These are phyloP conservation scores for Nestor notabilis DNA, from an alignment of 2,113 vertebrate genomes.

Conservation along the genomic window DNA sequence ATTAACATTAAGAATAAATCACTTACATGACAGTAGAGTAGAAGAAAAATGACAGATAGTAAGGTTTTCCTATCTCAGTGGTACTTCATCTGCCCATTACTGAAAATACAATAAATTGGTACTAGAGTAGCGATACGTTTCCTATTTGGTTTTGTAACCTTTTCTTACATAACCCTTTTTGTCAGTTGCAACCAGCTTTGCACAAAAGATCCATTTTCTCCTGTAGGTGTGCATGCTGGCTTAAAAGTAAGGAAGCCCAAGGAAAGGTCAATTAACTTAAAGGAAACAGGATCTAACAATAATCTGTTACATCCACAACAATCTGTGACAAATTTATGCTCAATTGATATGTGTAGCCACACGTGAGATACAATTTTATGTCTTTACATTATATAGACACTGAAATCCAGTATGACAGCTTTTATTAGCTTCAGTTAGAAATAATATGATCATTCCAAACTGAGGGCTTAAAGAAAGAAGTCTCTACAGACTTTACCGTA, in stretches of 20 bases:
- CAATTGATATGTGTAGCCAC: neutral
- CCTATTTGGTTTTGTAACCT: neutral
- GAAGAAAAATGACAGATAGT: constrained; percentile 21
- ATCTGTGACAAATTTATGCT: neutral
- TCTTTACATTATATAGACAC: neutral
- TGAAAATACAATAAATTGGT: constrained; percentile 23
- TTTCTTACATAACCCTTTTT: neutral
- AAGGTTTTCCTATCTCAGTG: constrained; percentile 12
- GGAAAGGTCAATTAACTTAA: neutral
- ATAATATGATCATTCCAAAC: neutral
- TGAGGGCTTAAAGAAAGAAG: neutral
- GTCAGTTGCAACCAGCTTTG: neutral
- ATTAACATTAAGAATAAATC: constrained; percentile 30
- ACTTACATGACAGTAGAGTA: neutral
- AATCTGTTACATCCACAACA: neutral
- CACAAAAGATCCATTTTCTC: neutral
- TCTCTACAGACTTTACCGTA: neutral
- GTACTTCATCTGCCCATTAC: constrained; percentile 9
- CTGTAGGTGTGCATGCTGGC: neutral
- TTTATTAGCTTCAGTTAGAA: neutral
- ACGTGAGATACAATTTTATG: neutral
- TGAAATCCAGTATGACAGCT: neutral
- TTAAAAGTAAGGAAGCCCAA: neutral
- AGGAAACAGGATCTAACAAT: neutral
- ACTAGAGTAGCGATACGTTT: neutral